Evolutionary conservation across 2,888 invertebrate species (phyloP).

Genomic region (Stramonita haemastoma): DNA sequence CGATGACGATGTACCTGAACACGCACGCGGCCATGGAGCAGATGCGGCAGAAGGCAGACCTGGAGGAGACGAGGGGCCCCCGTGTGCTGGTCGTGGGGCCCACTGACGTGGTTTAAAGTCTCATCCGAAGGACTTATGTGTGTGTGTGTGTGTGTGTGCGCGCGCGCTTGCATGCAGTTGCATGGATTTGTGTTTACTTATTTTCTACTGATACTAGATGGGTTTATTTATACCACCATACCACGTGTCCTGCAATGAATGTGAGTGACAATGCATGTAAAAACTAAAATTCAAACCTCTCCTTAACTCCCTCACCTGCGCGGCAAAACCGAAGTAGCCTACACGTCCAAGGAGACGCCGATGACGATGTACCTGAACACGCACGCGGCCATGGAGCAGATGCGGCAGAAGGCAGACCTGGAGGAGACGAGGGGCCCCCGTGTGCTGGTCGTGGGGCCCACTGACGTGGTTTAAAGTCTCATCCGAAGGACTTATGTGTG

Average conservation of each 20-base stretch:
- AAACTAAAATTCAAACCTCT: slow-evolving; percentile 79
- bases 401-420: slow-evolving; percentile 89
- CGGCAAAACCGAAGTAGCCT: slow-evolving; percentile 94
- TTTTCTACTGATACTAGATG: too few species aligned
- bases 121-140: too few species aligned
- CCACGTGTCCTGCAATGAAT: too few species aligned
- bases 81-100: slow-evolving; percentile 98
- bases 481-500: too few species aligned
- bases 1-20: slow-evolving; percentile 98
- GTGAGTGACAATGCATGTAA: too few species aligned
- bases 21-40: slow-evolving; percentile 96
- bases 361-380: slow-evolving; percentile 97
- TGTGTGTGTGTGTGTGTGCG: too few species aligned
- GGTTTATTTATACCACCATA: too few species aligned
- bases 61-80: slow-evolving; percentile 79
- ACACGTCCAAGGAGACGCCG: slow-evolving; percentile 98
- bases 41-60: slow-evolving; percentile 89
- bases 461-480: slow-evolving; percentile 98
- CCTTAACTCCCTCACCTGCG: slow-evolving; percentile 79
- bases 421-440: too few species aligned
- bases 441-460: slow-evolving; percentile 96
- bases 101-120: slow-evolving; percentile 97
- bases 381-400: slow-evolving; percentile 94
- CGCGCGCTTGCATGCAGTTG: too few species aligned
- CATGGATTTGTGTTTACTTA: too few species aligned